Conservation (phyloP, 2,888 invertebrate genomes). For the Callimorpha dominula region DNA sequence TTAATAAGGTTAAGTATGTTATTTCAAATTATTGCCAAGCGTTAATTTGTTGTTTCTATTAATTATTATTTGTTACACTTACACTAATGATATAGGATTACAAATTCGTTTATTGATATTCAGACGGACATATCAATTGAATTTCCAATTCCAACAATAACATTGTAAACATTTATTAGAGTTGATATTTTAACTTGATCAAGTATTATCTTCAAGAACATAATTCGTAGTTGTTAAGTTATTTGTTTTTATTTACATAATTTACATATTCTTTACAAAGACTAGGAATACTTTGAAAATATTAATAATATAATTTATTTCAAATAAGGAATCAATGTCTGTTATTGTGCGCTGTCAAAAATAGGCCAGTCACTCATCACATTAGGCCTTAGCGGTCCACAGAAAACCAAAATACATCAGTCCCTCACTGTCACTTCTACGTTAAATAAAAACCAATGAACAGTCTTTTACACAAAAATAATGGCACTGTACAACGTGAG, state of each 20-base stretch:
- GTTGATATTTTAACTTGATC: conserved; percentile 65
- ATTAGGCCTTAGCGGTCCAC: conserved; percentile 37
- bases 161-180: conserved; percentile 70
- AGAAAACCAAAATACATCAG: conserved; percentile 27
- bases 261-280: conserved; percentile 76
- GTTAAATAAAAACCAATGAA: conserved; percentile 32
- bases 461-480: conserved; percentile 46
- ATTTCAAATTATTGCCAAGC: conserved; percentile 83
- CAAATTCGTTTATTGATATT: conserved; percentile 85
- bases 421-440: conserved; percentile 43
- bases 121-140: conserved; percentile 82
- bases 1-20: conserved; percentile 45
- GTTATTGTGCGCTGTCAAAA: conserved; percentile 49
- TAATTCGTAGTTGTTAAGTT: conserved; percentile 48
- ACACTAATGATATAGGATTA: conserved; percentile 82
- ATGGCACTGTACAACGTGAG: conserved; percentile 56
- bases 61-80: conserved; percentile 62
- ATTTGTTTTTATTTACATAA: conserved; percentile 71
- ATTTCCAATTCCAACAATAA: conserved; percentile 80
- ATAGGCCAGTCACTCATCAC: conserved; percentile 51
- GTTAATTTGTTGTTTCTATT: conserved; percentile 73
- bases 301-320: conserved; percentile 53
- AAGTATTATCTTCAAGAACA: conserved; percentile 47
- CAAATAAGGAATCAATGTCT: conserved; percentile 40
- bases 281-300: conserved; percentile 75